A percentile compares a stretch with the other conserved stretches of the same genome.
Evolutionary conservation across 2,888 invertebrate species (phyloP).

Genomic region (Nymphalis polychloros): DNA sequence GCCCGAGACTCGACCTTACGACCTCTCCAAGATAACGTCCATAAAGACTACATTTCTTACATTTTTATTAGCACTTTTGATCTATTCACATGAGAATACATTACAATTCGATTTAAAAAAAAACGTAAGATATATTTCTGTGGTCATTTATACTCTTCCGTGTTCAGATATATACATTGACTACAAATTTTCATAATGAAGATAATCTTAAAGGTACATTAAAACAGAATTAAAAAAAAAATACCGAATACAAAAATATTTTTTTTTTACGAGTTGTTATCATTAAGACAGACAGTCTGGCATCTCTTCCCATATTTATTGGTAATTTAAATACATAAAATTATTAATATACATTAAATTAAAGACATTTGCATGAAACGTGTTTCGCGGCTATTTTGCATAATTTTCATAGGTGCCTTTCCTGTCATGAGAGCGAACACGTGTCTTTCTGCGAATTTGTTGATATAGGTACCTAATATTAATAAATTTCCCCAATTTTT

Average conservation of each 20-base stretch:
- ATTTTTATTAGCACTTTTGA: constrained; percentile 38
- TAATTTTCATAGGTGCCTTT: constrained; percentile 42
- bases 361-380: constrained; percentile 38
- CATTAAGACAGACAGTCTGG: constrained; percentile 29
- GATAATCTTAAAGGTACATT: neutral
- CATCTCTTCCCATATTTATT: constrained; percentile 34
- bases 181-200: no score
- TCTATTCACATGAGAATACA: constrained; percentile 31
- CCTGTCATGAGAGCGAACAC: constrained; percentile 40
- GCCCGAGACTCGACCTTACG: constrained; percentile 37
- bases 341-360: constrained; percentile 34
- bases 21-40: constrained; percentile 39
- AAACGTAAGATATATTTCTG: constrained; percentile 23
- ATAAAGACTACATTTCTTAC: constrained; percentile 38
- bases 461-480: neutral
- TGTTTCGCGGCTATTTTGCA: constrained; percentile 41
- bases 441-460: constrained; percentile 39
- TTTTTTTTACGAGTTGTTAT: neutral
- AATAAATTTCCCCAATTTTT: neutral
- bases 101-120: constrained; percentile 29
- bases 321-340: constrained; percentile 36
- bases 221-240: neutral
- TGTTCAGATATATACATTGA: neutral
- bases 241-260: neutral
- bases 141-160: constrained; percentile 11